Base-by-base conservation (phyloP, 1,140 invertebrate species). In the Metaphire vulgaris region DNA sequence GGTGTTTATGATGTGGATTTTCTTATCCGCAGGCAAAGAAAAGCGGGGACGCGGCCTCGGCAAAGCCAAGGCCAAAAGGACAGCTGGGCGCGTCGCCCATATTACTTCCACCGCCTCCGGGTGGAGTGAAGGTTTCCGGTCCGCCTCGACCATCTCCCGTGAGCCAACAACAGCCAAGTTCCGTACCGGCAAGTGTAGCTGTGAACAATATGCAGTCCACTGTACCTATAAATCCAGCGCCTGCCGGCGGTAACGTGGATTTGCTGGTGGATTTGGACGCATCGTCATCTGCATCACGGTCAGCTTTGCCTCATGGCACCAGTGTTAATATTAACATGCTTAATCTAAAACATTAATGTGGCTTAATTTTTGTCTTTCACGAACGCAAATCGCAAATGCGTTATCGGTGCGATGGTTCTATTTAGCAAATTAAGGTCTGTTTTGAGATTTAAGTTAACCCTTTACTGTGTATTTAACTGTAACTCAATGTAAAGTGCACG, bases 91-190 rank as follows among this genome's bases (percentile, higher is more conserved):
- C 82, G 31, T 76, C 84, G 6, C 88, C 90, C 29, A 80, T 84
- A 34, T 88, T 93, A 74, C 88, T 94, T 33, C 93, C 94, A 75
- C 94, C 95, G 68, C 94, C 94, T 33, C 93, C 94, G 32, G 91
- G 92, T 29, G 91, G 89, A 67, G 84, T 89, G 0, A 91, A 90
- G 83, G 87, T 91, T 65, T 88, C 90, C 30, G 89, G 90, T 76
- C 90, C 90, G 71, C 88, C 91, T 31, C 88, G 89, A 1, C 87
- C 89, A 32, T 72, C 79, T 69, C 90, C 90, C 78, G 90, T 90
- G 78, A 90, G 90, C 21, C 80, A 81, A 31, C 81, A 82, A 2
- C 21, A 56, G 21, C 16, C 31, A 6, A 12, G 2, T 26, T 12
- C 14, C 6, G 2, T 12, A 14, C 26, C 68, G 6, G n/a, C n/a